Base-by-base conservation (phyloP, 2,113 vertebrate species). In the Oxygymnocypris stewartii region DNA sequence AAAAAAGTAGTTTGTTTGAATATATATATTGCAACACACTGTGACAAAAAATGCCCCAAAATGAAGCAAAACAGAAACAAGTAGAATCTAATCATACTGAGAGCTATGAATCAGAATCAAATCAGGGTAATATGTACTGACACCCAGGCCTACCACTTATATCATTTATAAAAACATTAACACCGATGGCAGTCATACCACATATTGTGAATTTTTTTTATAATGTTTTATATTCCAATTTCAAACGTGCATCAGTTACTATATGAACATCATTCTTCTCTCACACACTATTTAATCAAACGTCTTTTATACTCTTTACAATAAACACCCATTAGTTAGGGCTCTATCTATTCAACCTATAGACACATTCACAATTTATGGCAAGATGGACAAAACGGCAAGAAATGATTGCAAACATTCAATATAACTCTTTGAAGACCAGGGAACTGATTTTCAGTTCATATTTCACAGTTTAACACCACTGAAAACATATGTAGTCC, bases 401-500 rank as follows among this genome's bases (percentile, higher is more conserved):
- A 47, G 23, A 4, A 76, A 76, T 16, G 74, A 47, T 16, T n/a
- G 3, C 74, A 76, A 8, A 65, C 63, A 31, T 81, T 47, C 59
- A 6, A 11, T 47, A 47, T 7, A 20, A n/a, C 10, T 44, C 23
- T 44, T 61, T 25, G 35, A 47, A 65, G 23, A 28, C 59, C 79
- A 18, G 57, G 12, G 35, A 40, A 71, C 67, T 35, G 4, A 16
- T 13, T 81, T 65, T 28, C 13, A 35, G 18, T 69, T 35, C 25
- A 82, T 25, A 67, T 49, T 69, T 35, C 44, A 82, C 76, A 79
- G 76, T 57, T 79, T 40, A 20, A 79, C 79, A 81, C n/a, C 59
- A 82, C 4, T 63, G 23, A n/a, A 63, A 8, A 16, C 35, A 61
- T 25, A 16, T 49, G 79, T 44, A 67, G 79, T 80, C 35, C 37